These are phyloP conservation scores for Stomatorhinus walkeri DNA, from an alignment of 2,797 vertebrate genomes.

Conservation along the genomic window DNA sequence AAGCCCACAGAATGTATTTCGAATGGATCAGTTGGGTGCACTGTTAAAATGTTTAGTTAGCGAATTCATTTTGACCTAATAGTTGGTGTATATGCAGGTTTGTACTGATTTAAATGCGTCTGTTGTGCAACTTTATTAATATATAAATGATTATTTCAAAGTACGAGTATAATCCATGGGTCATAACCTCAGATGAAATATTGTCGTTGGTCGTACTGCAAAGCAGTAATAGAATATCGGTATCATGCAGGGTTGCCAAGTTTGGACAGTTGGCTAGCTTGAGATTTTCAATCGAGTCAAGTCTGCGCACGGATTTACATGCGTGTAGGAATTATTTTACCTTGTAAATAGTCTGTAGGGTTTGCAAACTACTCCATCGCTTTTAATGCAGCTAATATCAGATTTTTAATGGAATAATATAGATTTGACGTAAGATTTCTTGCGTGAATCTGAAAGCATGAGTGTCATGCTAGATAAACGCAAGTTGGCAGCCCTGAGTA, in stretches of 20 bases:
- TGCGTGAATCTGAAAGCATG: not conserved
- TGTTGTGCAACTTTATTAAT: not conserved
- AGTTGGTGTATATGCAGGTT: not conserved
- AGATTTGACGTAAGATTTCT: not conserved
- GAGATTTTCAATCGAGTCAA: not conserved
- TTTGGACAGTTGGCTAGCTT: not conserved
- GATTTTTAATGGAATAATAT: not conserved
- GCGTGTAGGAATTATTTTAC: not conserved
- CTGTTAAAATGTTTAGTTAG: not conserved
- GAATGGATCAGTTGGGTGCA: not conserved
- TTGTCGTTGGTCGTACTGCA: not conserved
- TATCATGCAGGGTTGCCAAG: not conserved
- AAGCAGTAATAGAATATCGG: not conserved
- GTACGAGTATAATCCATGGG: not conserved
- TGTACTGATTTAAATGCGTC: not conserved
- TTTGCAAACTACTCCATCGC: not conserved
- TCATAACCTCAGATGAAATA: not conserved
- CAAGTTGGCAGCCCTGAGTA: not conserved
- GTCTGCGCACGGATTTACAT: not conserved
- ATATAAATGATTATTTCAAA: not conserved
- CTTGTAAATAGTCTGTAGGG: not conserved
- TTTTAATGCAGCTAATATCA: not conserved
- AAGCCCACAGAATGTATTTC: not conserved
- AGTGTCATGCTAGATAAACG: not conserved
- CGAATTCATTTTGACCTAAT: not conserved